These are phyloP conservation scores for Dinoponera quadriceps DNA, from an alignment of 1,140 invertebrate genomes.

Conservation along the genomic window DNA sequence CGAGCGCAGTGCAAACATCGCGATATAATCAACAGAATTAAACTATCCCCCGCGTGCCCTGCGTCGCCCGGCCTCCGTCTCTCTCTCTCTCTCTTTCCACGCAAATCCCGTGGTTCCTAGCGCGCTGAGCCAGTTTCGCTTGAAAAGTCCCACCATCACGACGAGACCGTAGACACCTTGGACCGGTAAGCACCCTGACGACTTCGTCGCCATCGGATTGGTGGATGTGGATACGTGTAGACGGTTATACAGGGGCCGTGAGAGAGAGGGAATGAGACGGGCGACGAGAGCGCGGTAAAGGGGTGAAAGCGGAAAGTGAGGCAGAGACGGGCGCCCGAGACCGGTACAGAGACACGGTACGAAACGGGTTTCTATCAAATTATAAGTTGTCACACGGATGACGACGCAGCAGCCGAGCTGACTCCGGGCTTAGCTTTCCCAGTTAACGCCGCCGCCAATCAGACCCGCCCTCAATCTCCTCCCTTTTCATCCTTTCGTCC, in stretches of 20 bases:
- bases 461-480: constrained; percentile 63
- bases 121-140: not conserved
- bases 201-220: not conserved
- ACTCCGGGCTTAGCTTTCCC: constrained; percentile 76
- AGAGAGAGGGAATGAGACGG: not conserved
- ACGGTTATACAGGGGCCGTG: not conserved
- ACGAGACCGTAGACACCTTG: constrained; percentile 43
- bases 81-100: not conserved
- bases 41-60: constrained; percentile 30
- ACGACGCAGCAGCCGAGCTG: constrained; percentile 75
- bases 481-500: constrained; percentile 57
- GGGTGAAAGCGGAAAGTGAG: constrained; percentile 28
- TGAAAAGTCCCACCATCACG: constrained; percentile 47
- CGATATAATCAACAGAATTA: constrained; percentile 72
- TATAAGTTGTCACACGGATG: constrained; percentile 82
- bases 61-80: no score
- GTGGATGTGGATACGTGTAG: constrained; percentile 1
- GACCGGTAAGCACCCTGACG: constrained; percentile 15
- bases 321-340: constrained; percentile 56
- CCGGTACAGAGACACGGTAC: constrained; percentile 65
- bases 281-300: constrained; percentile 9
- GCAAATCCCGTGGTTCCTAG: constrained; percentile 14
- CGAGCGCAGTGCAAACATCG: constrained; percentile 63
- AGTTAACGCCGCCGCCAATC: constrained; percentile 79
- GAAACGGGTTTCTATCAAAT: constrained; percentile 79